Percentiles rank a stretch among this genome's conserved stretches.
Evolutionary conservation across 37 sponge, comb jelly and placozoan genomes (phyloP).

Genomic region (Oopsacas minuta): DNA sequence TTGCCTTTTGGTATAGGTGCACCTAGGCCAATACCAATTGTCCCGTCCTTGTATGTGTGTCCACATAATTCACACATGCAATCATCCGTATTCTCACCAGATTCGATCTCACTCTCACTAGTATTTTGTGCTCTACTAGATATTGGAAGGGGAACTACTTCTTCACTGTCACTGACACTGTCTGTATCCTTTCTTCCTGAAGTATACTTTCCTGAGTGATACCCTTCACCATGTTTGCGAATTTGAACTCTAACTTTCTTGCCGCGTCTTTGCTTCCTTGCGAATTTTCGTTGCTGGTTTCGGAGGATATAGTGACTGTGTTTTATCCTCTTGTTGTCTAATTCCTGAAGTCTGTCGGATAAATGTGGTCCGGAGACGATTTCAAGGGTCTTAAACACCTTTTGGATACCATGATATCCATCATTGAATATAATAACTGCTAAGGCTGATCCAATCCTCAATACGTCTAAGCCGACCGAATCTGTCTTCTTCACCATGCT

Average conservation of each 20-base stretch:
- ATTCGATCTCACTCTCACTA: too few relatives aligned
- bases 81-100: too few relatives aligned
- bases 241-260: background rate
- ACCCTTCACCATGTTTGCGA: background rate
- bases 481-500: background rate
- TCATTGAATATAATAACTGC: background rate
- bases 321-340: background rate
- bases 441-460: background rate
- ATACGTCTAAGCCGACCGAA: background rate
- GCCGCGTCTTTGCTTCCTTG: background rate
- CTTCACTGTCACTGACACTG: too few relatives aligned
- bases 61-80: too few relatives aligned
- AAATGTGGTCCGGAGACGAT: background rate
- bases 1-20: too few relatives aligned
- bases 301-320: background rate
- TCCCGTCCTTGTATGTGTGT: too few relatives aligned
- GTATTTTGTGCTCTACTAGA: too few relatives aligned
- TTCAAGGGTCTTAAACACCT: background rate
- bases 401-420: background rate
- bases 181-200: too few relatives aligned
- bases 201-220: background rate
- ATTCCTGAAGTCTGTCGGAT: background rate
- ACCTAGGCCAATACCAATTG: too few relatives aligned
- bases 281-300: background rate
- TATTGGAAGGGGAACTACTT: too few relatives aligned